phyloP scores from a whole-genome alignment of 2,113 vertebrate species.

The Periophthalmodon schlosseri region DNA sequence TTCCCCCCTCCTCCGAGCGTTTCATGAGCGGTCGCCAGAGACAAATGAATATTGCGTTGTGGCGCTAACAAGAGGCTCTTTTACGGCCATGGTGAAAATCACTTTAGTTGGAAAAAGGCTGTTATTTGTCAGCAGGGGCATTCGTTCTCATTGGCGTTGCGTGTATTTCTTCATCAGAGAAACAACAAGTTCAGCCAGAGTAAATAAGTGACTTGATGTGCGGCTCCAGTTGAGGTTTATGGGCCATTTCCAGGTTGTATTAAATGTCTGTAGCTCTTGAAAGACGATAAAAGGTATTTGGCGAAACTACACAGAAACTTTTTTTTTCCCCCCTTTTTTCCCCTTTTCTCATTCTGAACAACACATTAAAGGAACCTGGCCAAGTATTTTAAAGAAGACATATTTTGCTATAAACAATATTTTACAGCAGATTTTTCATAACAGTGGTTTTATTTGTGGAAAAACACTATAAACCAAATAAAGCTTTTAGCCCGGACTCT shows the following conservation, averaged over 20 bases:
- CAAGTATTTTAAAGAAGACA: too few species aligned
- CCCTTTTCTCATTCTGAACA: not conserved
- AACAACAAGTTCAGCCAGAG: conserved; percentile 47
- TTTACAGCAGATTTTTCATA: too few species aligned
- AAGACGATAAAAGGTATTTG: not conserved
- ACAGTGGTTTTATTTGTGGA: too few species aligned
- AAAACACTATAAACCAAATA: too few species aligned
- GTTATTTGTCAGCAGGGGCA: conserved; percentile 61
- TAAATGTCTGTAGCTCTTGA: not conserved
- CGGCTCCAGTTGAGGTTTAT: not conserved
- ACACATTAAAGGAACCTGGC: not conserved
- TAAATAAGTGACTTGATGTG: conserved; percentile 54
- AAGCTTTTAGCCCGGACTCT: too few species aligned
- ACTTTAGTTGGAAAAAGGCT: conserved; percentile 45
- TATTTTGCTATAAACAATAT: too few species aligned
- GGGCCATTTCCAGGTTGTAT: not conserved
- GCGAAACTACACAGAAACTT: not conserved
- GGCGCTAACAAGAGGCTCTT: conserved; percentile 57
- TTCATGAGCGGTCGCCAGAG: conserved; percentile 61
- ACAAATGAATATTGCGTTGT: conserved; percentile 60
- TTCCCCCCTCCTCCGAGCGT: conserved; percentile 46
- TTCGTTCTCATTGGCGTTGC: conserved; percentile 41
- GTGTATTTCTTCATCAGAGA: conserved; percentile 22
- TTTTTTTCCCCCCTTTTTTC: too few species aligned
- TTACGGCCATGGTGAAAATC: conserved; percentile 57